Conservation (phyloP, 2,888 invertebrate genomes). For the Limnephilus marmoratus region DNA sequence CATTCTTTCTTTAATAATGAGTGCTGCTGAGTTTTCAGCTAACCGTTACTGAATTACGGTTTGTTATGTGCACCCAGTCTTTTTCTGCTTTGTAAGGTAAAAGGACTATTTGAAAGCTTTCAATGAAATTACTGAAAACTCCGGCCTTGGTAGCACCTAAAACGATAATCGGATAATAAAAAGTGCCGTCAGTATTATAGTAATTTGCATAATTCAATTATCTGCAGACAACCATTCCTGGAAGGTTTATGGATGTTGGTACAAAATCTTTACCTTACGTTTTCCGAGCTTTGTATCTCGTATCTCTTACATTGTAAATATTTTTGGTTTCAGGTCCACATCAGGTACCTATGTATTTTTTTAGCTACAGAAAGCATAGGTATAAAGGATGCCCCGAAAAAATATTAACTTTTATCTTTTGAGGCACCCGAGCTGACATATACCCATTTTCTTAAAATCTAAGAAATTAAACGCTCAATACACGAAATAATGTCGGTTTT, state of each 20-base stretch:
- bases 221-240: background rate
- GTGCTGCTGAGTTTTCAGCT: background rate
- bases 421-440: no score
- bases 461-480: no score
- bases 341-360: no score
- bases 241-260: background rate
- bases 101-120: constrained; percentile 48
- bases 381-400: no score
- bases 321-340: no score
- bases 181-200: background rate
- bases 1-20: background rate
- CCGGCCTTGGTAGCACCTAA: background rate
- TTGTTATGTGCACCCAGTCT: background rate
- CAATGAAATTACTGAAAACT: constrained; percentile 23
- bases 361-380: no score
- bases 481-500: no score
- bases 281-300: background rate
- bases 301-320: no score
- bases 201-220: constrained; percentile 21
- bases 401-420: no score
- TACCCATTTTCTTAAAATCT: no score
- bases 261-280: background rate
- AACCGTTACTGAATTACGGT: background rate
- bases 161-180: constrained; percentile 3
- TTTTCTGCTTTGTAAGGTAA: constrained; percentile 41